Evolutionary conservation across 2,113 vertebrate species (phyloP).

Genomic region (Ellobius talpinus): DNA sequence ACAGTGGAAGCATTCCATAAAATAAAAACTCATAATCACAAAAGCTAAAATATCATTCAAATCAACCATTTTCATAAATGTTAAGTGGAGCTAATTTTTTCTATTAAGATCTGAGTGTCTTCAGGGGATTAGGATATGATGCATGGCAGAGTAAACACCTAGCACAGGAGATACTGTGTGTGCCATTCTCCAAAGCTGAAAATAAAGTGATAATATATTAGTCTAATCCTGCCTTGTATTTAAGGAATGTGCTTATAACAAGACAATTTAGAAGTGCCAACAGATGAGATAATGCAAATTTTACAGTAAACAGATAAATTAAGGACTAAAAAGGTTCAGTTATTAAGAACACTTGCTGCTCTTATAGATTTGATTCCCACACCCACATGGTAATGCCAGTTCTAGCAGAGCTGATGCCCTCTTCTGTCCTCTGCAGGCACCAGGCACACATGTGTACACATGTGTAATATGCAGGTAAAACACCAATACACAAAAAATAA

Average conservation of each 20-base stretch:
- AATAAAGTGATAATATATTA: not conserved
- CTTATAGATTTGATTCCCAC: not conserved
- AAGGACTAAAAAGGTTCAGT: not conserved
- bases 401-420: too few relatives aligned
- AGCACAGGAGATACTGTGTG: not conserved
- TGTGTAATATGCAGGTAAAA: not conserved
- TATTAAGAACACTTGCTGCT: not conserved
- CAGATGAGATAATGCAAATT: not conserved
- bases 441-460: not conserved
- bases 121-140: too few relatives aligned
- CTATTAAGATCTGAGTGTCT: too few relatives aligned
- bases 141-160: not conserved
- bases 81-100: not conserved
- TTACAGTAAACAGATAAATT: not conserved
- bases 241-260: not conserved
- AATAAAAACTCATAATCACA: not conserved
- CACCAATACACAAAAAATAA: not conserved
- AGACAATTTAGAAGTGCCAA: not conserved
- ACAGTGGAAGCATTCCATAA: not conserved
- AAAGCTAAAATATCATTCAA: not conserved
- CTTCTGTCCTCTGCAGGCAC: not conserved
- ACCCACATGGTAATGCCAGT: not conserved
- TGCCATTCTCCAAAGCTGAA: not conserved
- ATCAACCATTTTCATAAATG: not conserved
- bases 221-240: not conserved